Percentiles rank a stretch among this genome's conserved stretches.
These are phyloP conservation scores for Arrhamphus sclerolepis DNA, from an alignment of 2,797 vertebrate species.

Conservation along the genomic window DNA sequence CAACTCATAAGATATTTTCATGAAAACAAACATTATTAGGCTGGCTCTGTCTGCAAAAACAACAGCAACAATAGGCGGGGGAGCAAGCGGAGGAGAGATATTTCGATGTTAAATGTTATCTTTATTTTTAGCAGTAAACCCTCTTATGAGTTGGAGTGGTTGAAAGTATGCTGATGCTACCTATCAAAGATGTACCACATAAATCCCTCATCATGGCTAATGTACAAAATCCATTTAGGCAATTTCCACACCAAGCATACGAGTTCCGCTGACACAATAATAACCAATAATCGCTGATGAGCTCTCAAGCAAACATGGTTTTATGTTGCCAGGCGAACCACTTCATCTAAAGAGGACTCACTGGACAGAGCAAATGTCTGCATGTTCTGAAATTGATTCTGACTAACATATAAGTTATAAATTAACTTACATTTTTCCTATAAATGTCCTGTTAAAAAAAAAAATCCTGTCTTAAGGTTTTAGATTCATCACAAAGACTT, in stretches of 20 bases:
- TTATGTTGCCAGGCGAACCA: conserved; percentile 50
- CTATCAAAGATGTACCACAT: conserved; percentile 46
- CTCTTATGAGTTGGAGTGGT: conserved; percentile 9
- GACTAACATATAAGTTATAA: conserved; percentile 22
- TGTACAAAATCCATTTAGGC: conserved; percentile 59
- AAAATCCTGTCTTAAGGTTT: too few relatives aligned
- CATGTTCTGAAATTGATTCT: conserved; percentile 16
- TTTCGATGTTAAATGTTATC: conserved; percentile 43
- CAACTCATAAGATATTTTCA: conserved; percentile 52
- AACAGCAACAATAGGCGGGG: conserved; percentile 18
- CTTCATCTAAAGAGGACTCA: conserved; percentile 34
- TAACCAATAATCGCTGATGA: conserved; percentile 61
- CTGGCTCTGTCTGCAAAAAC: conserved; percentile 28
- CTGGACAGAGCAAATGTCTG: conserved; percentile 20
- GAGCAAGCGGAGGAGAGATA: conserved; percentile 19
- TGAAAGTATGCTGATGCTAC: conserved; percentile 49
- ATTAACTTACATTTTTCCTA: conserved; percentile 15
- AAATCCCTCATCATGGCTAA: conserved; percentile 52
- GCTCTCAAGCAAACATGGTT: conserved; percentile 62
- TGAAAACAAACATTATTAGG: conserved; percentile 54
- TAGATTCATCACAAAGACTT: too few relatives aligned
- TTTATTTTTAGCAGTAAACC: conserved; percentile 35
- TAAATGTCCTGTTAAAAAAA: too few relatives aligned
- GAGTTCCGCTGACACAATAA: conserved; percentile 59
- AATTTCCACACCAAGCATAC: conserved; percentile 52